A percentile compares a stretch with the other conserved stretches of the same genome.
phyloP scores from a whole-genome alignment of 2,113 vertebrate genomes.

The Solea senegalensis region DNA sequence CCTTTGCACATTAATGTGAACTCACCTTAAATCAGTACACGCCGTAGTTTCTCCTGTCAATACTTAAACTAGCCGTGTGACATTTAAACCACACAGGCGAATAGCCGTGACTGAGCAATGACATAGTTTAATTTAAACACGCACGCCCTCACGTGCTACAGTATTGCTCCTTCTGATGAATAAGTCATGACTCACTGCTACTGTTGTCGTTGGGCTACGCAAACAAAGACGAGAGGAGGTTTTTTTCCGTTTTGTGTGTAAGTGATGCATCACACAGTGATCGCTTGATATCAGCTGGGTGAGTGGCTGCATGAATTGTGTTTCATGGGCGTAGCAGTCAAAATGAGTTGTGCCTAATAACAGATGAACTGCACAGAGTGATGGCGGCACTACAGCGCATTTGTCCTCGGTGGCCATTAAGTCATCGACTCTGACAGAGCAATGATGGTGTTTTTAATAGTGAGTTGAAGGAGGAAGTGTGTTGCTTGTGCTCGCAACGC shows the following conservation, averaged over 20 bases:
- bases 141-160: slow-evolving; percentile 6
- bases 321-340: slow-evolving; percentile 51
- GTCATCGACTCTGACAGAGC: slow-evolving; percentile 48
- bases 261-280: slow-evolving; percentile 60
- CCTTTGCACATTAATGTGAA: slow-evolving; percentile 5
- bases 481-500: not conserved
- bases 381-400: slow-evolving; percentile 46
- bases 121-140: slow-evolving; percentile 44
- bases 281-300: slow-evolving; percentile 63
- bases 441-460: slow-evolving; percentile 48
- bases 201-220: slow-evolving; percentile 35
- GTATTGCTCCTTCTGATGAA: slow-evolving; percentile 47
- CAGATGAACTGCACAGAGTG: slow-evolving; percentile 52
- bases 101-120: slow-evolving; percentile 17
- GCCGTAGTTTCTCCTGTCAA: slow-evolving; percentile 3
- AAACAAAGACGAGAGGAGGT: slow-evolving; percentile 20
- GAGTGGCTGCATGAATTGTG: slow-evolving; percentile 34
- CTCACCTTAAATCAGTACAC: slow-evolving; percentile 24
- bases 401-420: slow-evolving; percentile 60
- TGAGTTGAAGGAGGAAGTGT: slow-evolving; percentile 13
- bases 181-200: slow-evolving; percentile 45
- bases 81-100: slow-evolving; percentile 17
- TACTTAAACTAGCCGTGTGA: slow-evolving; percentile 41
- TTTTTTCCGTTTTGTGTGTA: slow-evolving; percentile 26
- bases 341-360: slow-evolving; percentile 55